A percentile compares a stretch with the other conserved stretches of the same genome.
These are phyloP conservation scores for Rhincodon typus DNA, from an alignment of 2,797 vertebrate genomes.

Conservation along the genomic window DNA sequence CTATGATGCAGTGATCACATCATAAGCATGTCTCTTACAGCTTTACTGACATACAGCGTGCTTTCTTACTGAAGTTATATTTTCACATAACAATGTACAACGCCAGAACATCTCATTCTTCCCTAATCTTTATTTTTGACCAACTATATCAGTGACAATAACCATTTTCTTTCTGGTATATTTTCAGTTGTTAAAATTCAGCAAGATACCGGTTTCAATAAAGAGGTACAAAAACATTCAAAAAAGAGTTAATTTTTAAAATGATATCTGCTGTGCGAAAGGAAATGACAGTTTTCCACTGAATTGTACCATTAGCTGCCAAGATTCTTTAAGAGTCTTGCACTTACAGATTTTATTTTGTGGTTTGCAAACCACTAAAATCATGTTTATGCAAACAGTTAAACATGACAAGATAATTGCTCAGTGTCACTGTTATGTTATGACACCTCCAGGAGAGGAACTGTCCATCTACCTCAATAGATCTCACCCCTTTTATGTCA, in stretches of 20 bases:
- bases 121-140: background rate
- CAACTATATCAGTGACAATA: background rate
- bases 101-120: background rate
- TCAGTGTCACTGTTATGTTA: background rate
- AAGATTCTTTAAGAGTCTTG: background rate
- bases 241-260: background rate
- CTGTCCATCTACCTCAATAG: background rate
- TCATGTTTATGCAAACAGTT: background rate
- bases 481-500: background rate
- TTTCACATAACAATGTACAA: background rate
- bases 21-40: no score
- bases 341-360: background rate
- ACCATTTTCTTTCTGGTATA: background rate
- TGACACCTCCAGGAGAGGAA: conserved; percentile 7
- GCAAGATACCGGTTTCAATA: background rate
- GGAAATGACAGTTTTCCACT: background rate
- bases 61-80: background rate
- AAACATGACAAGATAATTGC: conserved; percentile 17
- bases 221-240: background rate
- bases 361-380: background rate
- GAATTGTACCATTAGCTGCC: background rate
- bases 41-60: background rate
- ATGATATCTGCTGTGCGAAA: background rate
- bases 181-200: no score
- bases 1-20: no score